Conservation (phyloP, 2,888 invertebrate species). For the Nemotelus pantherinus region DNA sequence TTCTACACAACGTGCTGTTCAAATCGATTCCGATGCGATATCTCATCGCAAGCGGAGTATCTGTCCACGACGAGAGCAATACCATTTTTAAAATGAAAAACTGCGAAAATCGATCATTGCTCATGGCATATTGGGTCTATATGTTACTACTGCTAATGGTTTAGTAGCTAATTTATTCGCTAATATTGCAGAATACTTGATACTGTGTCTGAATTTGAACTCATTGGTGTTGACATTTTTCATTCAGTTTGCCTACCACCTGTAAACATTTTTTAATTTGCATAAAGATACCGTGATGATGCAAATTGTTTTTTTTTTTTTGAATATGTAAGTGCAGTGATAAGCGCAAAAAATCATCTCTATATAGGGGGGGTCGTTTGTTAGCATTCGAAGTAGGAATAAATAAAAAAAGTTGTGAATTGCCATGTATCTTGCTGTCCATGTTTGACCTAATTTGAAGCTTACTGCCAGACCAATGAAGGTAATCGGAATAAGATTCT, state of each 20-base stretch:
- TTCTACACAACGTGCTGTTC: background rate
- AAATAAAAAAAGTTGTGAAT: too few species aligned
- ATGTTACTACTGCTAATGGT: conserved; percentile 24
- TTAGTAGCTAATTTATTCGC: conserved; percentile 27
- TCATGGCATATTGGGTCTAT: background rate
- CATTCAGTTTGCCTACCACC: conserved; percentile 12
- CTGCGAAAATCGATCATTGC: background rate
- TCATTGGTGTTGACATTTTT: conserved; percentile 30
- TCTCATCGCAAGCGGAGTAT: conserved; percentile 31
- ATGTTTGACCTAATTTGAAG: too few species aligned
- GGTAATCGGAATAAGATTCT: too few species aligned
- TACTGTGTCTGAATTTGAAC: background rate
- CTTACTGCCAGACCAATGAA: too few species aligned
- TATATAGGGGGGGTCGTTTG: too few species aligned
- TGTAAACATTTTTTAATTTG: too few species aligned
- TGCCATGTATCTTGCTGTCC: too few species aligned
- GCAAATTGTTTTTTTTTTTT: too few species aligned
- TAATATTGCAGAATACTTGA: conserved; percentile 20
- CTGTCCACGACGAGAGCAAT: conserved; percentile 40
- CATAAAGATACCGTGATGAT: too few species aligned
- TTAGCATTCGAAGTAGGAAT: too few species aligned
- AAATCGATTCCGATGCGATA: conserved; percentile 31
- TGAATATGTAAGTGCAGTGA: too few species aligned
- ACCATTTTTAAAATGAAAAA: conserved; percentile 23
- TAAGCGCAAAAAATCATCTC: too few species aligned